A percentile compares a stretch with the other conserved stretches of the same genome.
Evolutionary conservation across 1,140 invertebrate species (phyloP).

Genomic region (Drosophila rhopaloa): DNA sequence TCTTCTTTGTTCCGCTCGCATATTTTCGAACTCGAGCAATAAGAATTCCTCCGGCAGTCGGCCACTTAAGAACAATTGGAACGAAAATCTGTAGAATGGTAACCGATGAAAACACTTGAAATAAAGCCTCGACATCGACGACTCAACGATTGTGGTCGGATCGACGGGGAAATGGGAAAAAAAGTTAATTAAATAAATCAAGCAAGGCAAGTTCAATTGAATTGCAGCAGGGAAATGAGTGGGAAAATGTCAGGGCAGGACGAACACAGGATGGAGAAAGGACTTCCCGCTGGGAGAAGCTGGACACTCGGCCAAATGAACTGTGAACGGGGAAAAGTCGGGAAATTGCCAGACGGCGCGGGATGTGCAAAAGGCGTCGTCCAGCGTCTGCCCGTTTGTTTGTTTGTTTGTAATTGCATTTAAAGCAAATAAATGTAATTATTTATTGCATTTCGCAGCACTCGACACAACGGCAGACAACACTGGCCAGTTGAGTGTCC

Average conservation of each 20-base stretch:
- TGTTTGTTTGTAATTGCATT: slow-evolving; percentile 74
- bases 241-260: slow-evolving; percentile 61
- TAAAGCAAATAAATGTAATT: slow-evolving; percentile 80
- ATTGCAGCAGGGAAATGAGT: slow-evolving; percentile 77
- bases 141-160: slow-evolving; percentile 50
- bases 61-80: slow-evolving; percentile 65
- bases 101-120: slow-evolving; percentile 41
- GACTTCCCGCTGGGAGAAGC: slow-evolving; percentile 14
- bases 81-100: slow-evolving; percentile 30
- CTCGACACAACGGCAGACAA: slow-evolving; percentile 8
- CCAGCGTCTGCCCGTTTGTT: slow-evolving; percentile 29
- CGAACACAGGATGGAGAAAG: slow-evolving; percentile 13
- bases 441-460: slow-evolving; percentile 75
- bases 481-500: background rate
- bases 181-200: slow-evolving; percentile 83
- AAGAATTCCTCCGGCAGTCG: slow-evolving; percentile 36
- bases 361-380: slow-evolving; percentile 58
- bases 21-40: slow-evolving; percentile 8
- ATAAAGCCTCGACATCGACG: slow-evolving; percentile 33
- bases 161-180: slow-evolving; percentile 25
- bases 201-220: slow-evolving; percentile 77
- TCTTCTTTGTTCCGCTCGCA: slow-evolving; percentile 8
- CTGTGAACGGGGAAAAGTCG: slow-evolving; percentile 54
- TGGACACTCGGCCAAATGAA: slow-evolving; percentile 63
- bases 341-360: slow-evolving; percentile 44